Percentiles rank a stretch among this genome's conserved stretches.
Evolutionary conservation across 2,888 invertebrate species (phyloP).

Genomic region (Meiosimyza decipiens): DNA sequence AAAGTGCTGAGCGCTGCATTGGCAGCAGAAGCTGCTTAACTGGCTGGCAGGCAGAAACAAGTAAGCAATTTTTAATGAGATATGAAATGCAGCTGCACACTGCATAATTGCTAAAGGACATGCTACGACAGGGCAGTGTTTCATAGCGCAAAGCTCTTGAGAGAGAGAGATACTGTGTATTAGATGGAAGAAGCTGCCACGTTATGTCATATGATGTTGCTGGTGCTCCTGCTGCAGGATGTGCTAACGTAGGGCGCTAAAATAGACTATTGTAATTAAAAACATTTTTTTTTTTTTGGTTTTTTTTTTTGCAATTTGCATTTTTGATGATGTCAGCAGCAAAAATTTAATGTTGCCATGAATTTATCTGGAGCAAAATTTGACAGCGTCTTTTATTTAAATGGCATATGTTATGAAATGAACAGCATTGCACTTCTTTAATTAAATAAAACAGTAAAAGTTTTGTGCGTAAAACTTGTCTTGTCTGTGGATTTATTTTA

Average conservation of each 20-base stretch:
- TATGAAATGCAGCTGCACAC: slow-evolving; percentile 35
- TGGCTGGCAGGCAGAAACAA: slow-evolving; percentile 10
- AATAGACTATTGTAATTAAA: slow-evolving; percentile 30
- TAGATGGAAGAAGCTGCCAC: slow-evolving; percentile 2
- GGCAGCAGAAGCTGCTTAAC: neutral
- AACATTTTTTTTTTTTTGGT: slow-evolving; percentile 24
- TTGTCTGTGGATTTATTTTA: too few species aligned
- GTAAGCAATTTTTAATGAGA: slow-evolving; percentile 37
- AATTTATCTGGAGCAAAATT: neutral
- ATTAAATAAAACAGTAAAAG: too few species aligned
- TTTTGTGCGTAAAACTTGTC: too few species aligned
- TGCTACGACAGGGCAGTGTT: slow-evolving; percentile 4
- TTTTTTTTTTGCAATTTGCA: slow-evolving; percentile 31
- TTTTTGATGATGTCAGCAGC: slow-evolving; percentile 32
- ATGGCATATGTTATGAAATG: too few species aligned
- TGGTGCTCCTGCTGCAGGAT: slow-evolving; percentile 2
- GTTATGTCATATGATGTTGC: slow-evolving; percentile 7
- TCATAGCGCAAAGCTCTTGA: neutral
- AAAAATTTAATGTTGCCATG: neutral
- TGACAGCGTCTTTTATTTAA: too few species aligned
- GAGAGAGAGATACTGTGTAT: neutral
- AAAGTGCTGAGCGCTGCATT: slow-evolving; percentile 29
- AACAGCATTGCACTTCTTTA: too few species aligned
- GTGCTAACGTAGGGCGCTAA: neutral
- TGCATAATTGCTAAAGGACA: slow-evolving; percentile 34